Evolutionary conservation across 2,888 invertebrate genomes (phyloP), one percentile per base, ranked within the genome.

Genomic region (Macrostomum cliftonense): DNA sequence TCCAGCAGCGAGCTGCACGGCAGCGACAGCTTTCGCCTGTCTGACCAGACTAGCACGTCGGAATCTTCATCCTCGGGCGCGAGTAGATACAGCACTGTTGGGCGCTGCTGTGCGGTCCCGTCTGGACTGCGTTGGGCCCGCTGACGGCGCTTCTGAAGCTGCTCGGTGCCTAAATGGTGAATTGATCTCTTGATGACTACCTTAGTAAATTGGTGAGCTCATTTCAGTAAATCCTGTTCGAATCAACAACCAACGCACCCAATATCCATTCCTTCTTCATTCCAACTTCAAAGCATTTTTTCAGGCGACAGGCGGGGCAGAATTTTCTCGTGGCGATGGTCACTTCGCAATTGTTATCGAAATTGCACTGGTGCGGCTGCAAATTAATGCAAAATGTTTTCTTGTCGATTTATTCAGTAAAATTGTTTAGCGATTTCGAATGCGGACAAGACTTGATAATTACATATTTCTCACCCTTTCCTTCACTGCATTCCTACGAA

Each of bases 211-310:
- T 28, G 28, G 4, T 28, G 28, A 28, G 9, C 4, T 28, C 4
- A 28, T 4, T 9, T 28, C 28, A 28, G 5, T 28, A 4, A 28
- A 28, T 7, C 9, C 9, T 28, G 28, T n/a, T n/a, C n/a, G n/a
- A n/a, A n/a, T n/a, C n/a, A n/a, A n/a, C n/a, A n/a, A n/a, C n/a
- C n/a, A n/a, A 28, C 28, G 42, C 59, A 64, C 64, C 84, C 81
- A 93, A 83, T n/a, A 93, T 93, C 69, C 86, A 85, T 60, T 93
- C 89, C 62, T 89, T 89, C 57, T 86, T 83, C 93, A 93, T 93
- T 1, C 93, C 93, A 36, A 61, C 58, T 1, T 78, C 73, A 55
- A 91, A 78, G 65, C 93, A 93, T 67, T 93, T 93, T 63, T 83
- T 82, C 50, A 93, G 73, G 0, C 93, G 79, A 68, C 93, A 93